Evolutionary conservation across 2,113 vertebrate genomes (phyloP).

Genomic region (Romanogobio albipinnatus): DNA sequence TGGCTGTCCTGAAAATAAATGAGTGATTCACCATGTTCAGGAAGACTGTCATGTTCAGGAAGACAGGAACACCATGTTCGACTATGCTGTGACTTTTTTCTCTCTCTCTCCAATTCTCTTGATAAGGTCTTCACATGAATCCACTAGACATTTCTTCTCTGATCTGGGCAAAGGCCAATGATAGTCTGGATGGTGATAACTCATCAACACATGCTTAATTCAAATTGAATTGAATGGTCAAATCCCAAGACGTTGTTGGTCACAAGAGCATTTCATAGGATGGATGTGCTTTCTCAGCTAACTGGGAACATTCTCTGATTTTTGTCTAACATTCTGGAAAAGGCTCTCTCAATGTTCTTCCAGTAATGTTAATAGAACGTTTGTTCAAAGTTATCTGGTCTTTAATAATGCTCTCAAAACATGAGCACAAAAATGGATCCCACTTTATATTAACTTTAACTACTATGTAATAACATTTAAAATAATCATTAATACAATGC

Average conservation of each 20-base stretch:
- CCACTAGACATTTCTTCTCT: conserved; percentile 51
- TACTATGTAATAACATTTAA: too few species aligned
- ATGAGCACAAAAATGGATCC: too few species aligned
- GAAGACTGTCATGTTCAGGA: conserved; percentile 54
- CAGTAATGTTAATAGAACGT: too few species aligned
- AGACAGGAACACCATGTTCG: too few species aligned
- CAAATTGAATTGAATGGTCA: not conserved
- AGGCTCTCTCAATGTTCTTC: too few species aligned
- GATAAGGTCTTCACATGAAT: conserved; percentile 54
- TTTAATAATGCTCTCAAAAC: too few species aligned
- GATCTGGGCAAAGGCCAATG: conserved; percentile 42
- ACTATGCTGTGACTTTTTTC: conserved; percentile 55
- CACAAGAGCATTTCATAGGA: not conserved
- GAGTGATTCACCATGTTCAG: conserved; percentile 67
- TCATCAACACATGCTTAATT: conserved; percentile 10
- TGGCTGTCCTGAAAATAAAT: conserved; percentile 66
- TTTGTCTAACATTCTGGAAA: too few species aligned
- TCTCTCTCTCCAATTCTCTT: conserved; percentile 49
- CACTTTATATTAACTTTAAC: too few species aligned
- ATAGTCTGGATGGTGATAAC: not conserved
- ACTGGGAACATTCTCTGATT: too few species aligned
- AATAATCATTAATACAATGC: too few species aligned
- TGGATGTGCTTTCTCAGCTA: not conserved
- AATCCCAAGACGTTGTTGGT: not conserved
- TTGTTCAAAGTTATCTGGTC: too few species aligned